Conservation (phyloP, 2,888 invertebrate genomes). For the Adela reaumurella region DNA sequence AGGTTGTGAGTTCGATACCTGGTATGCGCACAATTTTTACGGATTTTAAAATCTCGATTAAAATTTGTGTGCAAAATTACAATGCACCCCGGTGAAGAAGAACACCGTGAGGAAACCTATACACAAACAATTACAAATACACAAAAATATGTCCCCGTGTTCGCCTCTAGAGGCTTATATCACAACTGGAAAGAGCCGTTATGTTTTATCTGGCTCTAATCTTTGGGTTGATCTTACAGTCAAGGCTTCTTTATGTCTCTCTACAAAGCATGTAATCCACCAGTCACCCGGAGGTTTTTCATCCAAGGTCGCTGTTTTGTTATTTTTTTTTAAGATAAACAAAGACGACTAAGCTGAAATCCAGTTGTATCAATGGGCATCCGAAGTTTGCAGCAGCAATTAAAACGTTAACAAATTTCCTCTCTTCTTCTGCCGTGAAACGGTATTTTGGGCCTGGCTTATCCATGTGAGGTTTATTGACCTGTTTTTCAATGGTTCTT, state of each 20-base stretch:
- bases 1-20: too few species aligned
- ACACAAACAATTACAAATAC: too few species aligned
- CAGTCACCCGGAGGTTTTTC: background rate
- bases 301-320: background rate
- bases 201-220: too few species aligned
- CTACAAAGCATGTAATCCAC: constrained; percentile 4
- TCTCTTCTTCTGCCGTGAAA: background rate
- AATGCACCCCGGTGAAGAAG: too few species aligned
- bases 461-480: background rate
- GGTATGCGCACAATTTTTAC: too few species aligned
- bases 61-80: too few species aligned
- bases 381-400: constrained; percentile 1
- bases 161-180: too few species aligned
- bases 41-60: too few species aligned
- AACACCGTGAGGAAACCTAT: too few species aligned
- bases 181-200: too few species aligned
- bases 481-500: background rate
- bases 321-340: constrained; percentile 1
- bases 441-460: background rate
- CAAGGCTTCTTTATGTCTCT: constrained; percentile 3
- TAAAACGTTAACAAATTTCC: background rate
- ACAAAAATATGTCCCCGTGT: too few species aligned
- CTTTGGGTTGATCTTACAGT: constrained; percentile 5
- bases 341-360: background rate
- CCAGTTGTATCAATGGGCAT: background rate